phyloP scores from a whole-genome alignment of 2,797 vertebrate species.

The Echiichthys vipera region DNA sequence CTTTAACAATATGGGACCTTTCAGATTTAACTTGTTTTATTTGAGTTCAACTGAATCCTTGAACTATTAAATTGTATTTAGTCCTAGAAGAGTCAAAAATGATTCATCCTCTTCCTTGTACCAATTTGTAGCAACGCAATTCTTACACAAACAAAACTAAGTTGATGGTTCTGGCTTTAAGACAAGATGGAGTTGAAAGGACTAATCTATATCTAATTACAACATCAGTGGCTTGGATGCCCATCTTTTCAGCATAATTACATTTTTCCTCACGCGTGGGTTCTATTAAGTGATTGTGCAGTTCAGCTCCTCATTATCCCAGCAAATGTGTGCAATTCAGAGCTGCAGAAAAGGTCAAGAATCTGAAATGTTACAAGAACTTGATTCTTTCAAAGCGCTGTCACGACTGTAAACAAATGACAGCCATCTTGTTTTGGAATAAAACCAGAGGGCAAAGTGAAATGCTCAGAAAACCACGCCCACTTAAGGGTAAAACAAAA shows the following conservation, averaged over 20 bases:
- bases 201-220: conserved; percentile 57
- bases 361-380: conserved; percentile 5
- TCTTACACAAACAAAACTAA: conserved; percentile 14
- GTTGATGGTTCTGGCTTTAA: not conserved
- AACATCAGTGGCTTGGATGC: conserved; percentile 29
- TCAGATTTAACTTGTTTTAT: not conserved
- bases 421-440: conserved; percentile 44
- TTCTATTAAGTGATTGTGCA: conserved; percentile 54
- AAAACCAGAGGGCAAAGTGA: too few relatives aligned
- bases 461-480: too few relatives aligned
- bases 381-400: not conserved
- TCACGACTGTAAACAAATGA: conserved; percentile 26
- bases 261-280: conserved; percentile 44
- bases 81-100: not conserved
- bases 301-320: conserved; percentile 45
- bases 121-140: not conserved
- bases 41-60: not conserved
- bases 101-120: not conserved
- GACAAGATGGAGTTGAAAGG: conserved; percentile 27
- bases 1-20: too few relatives aligned
- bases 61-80: not conserved
- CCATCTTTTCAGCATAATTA: conserved; percentile 50
- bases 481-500: too few relatives aligned
- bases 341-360: conserved; percentile 3
- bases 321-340: conserved; percentile 29